Conservation (phyloP, 2,113 vertebrate species). For the Fulmarus glacialis region DNA sequence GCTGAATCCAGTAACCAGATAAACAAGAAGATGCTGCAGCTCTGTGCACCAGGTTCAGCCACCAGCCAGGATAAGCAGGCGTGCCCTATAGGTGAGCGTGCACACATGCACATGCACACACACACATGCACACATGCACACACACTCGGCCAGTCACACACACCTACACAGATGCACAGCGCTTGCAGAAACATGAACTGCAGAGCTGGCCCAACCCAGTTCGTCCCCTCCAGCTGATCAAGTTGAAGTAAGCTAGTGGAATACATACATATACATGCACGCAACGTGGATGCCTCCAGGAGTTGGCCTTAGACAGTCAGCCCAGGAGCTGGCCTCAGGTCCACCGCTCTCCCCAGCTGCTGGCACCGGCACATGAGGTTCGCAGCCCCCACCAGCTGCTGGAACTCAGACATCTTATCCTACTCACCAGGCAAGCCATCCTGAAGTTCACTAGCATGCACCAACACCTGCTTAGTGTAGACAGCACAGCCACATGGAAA, state of each 20-base stretch:
- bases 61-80: fast-evolving
- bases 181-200: not conserved
- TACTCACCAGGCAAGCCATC: not conserved
- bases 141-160: fast-evolving
- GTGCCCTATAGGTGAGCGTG: fast-evolving
- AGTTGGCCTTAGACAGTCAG: not conserved
- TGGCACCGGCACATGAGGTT: not conserved
- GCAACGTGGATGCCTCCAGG: not conserved
- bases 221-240: not conserved
- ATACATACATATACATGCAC: fast-evolving
- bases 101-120: fast-evolving
- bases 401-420: not conserved
- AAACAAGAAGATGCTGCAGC: not conserved
- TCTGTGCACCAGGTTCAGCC: no score
- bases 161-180: not conserved
- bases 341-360: not conserved
- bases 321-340: not conserved
- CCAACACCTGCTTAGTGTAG: not conserved
- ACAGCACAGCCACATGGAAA: not conserved
- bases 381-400: not conserved
- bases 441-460: not conserved
- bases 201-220: not conserved
- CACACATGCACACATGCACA: no score
- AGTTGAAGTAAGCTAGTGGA: not conserved
- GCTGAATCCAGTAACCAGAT: not conserved